Base-by-base conservation (phyloP, 2,797 vertebrate genomes). In the Crenichthys baileyi region DNA sequence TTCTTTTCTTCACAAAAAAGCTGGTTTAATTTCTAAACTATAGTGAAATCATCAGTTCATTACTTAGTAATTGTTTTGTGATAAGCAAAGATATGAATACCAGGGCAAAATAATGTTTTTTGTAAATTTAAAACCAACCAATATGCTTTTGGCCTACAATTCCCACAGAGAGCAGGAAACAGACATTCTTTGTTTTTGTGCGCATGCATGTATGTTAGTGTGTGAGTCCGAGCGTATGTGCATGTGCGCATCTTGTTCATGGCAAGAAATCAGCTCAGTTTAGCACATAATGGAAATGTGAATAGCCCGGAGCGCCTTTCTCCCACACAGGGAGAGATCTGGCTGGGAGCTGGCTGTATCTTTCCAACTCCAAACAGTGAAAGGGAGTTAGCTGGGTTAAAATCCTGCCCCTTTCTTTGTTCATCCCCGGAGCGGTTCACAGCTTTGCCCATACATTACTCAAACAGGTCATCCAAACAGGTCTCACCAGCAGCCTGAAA, bases 281-380 rank as follows among this genome's bases (percentile, higher is more conserved):
- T 93, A 94, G 93, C 92, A 93, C 92, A 94, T 95, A 94, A 94
- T 94, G 93, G 92, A 94, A 94, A 95, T 94, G 91, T 80, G 94
- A 91, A 93, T 94, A 90, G 93, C 93, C 93, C 87, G 82, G 85
- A 94, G 94, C 91, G 46, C 36, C 84, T 91, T 82, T 93, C 92
- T 93, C 94, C 90, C 92, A 93, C 93, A 93, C 92, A 90, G 93
- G 91, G 89, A 93, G 91, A 88, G 86, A 91, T 82, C 91, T 93
- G 93, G 92, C 93, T 92, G 91, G 90, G 88, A 93, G 89, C 91
- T 80, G 88, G 88, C 88, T 89, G 83, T 81, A 85, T 86, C 90
- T 87, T 90, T 93, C 92, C 93, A 94, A 93, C 92, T 87, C 88
- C 84, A 92, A 93, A 92, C 88, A 92, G 87, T 87, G 90, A 89